Evolutionary conservation across 2,113 vertebrate genomes (phyloP).

Genomic region (Pandion haliaetus): DNA sequence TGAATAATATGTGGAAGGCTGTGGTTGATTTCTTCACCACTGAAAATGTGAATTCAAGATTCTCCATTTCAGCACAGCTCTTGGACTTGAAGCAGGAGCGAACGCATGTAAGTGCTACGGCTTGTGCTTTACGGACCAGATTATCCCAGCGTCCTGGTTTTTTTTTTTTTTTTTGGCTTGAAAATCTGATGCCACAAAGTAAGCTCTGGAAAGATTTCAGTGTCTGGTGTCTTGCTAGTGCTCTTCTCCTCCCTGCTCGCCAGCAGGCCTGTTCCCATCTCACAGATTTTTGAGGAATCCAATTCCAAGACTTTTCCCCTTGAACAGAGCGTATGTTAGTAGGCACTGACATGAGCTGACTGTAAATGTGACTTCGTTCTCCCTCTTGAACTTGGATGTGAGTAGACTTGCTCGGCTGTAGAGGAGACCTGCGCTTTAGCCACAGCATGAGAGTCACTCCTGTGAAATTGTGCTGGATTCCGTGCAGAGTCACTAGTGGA

Average conservation of each 20-base stretch:
- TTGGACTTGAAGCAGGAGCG: neutral
- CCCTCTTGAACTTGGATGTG: neutral
- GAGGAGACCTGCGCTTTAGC: no score
- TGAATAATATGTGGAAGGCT: rapidly evolving
- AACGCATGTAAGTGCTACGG: rapidly evolving
- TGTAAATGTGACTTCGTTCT: neutral
- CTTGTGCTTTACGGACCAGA: neutral
- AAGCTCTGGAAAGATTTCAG: no score
- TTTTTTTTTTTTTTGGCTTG: neutral
- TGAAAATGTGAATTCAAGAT: no score
- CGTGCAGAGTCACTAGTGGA: neutral
- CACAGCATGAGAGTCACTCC: rapidly evolving
- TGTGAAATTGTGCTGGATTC: no score
- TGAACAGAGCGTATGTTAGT: rapidly evolving
- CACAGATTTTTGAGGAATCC: neutral
- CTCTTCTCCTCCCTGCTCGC: neutral
- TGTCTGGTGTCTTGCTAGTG: neutral
- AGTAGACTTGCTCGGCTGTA: neutral
- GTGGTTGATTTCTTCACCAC: neutral
- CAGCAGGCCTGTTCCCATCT: neutral
- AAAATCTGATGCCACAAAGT: neutral
- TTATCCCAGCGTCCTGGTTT: rapidly evolving
- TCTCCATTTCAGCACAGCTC: neutral
- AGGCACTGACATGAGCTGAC: neutral
- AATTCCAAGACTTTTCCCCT: no score